Conservation (phyloP, 2,888 invertebrate species). For the Plagodis dolabraria region DNA sequence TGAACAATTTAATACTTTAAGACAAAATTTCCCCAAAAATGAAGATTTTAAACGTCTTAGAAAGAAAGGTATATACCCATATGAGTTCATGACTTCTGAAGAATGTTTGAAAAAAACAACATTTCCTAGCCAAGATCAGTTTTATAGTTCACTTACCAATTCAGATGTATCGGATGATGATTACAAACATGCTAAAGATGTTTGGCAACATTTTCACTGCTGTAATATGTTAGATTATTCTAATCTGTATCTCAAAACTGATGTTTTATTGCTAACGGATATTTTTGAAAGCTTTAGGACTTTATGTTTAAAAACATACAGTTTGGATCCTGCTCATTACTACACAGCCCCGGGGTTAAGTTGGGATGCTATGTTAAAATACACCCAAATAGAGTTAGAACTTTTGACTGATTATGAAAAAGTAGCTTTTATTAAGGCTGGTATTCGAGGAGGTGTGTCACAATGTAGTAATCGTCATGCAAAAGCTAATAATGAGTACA, state of each 20-base stretch:
- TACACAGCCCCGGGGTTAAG: no score
- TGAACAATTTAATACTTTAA: not conserved
- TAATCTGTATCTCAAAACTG: no score
- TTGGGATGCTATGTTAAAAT: no score
- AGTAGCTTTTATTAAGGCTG: constrained; percentile 8
- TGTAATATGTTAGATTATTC: no score
- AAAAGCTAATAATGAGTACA: constrained; percentile 17
- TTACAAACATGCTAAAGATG: not conserved
- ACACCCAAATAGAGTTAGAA: constrained; percentile 20
- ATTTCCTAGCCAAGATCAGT: not conserved
- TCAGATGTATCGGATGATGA: no score
- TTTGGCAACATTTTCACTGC: not conserved
- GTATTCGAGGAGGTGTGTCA: constrained; percentile 29
- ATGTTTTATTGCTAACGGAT: constrained; percentile 33
- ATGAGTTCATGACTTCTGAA: constrained; percentile 17
- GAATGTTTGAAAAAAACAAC: constrained; percentile 10
- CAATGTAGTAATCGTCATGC: constrained; percentile 9
- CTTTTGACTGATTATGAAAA: constrained; percentile 12
- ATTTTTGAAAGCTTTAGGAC: constrained; percentile 37
- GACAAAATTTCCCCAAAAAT: constrained; percentile 4
- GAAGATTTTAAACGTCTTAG: constrained; percentile 19
- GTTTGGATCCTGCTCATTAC: no score
- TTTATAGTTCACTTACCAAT: constrained; percentile 17
- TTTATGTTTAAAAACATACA: constrained; percentile 26
- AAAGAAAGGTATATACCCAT: constrained; percentile 23